Evolutionary conservation across 2,888 invertebrate genomes (phyloP).

Genomic region (Drosophila seclusa): DNA sequence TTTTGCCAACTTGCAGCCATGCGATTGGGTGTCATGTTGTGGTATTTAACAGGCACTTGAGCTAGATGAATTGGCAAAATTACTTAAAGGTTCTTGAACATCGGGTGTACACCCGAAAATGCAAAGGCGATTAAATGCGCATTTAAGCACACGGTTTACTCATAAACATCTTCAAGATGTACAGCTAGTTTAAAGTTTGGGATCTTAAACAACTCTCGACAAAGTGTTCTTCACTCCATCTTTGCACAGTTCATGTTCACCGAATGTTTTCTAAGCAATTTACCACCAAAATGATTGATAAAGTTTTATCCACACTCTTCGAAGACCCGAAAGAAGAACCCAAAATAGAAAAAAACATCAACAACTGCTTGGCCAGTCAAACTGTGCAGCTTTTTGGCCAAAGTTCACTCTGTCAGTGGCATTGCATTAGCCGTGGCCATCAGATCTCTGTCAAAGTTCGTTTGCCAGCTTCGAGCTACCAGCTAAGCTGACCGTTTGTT

Average conservation of each 20-base stretch:
- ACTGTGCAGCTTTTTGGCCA: constrained; percentile 38
- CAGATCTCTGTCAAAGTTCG: constrained; percentile 57
- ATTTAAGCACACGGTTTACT: constrained; percentile 13
- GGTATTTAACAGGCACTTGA: constrained; percentile 60
- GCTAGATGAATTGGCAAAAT: constrained; percentile 72
- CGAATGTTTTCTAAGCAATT: constrained; percentile 82
- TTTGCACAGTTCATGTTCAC: constrained; percentile 49
- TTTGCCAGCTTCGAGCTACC: constrained; percentile 13
- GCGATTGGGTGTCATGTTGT: constrained; percentile 55
- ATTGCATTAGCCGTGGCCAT: constrained; percentile 60
- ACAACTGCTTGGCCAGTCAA: constrained; percentile 31
- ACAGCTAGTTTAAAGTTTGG: not conserved
- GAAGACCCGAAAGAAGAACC: constrained; percentile 1
- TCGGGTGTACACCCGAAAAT: not conserved
- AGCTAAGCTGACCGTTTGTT: constrained; percentile 50
- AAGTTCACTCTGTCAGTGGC: constrained; percentile 43
- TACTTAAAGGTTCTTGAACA: constrained; percentile 49
- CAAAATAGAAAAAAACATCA: constrained; percentile 15
- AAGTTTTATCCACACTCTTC: constrained; percentile 66
- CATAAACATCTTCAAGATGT: constrained; percentile 28
- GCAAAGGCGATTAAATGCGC: constrained; percentile 40
- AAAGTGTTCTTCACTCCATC: constrained; percentile 23
- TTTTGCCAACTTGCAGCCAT: constrained; percentile 43
- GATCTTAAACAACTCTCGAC: constrained; percentile 9
- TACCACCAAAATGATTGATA: constrained; percentile 84